These are phyloP conservation scores for Hyposoter dolosus DNA, from an alignment of 2,888 invertebrate genomes.

Conservation along the genomic window DNA sequence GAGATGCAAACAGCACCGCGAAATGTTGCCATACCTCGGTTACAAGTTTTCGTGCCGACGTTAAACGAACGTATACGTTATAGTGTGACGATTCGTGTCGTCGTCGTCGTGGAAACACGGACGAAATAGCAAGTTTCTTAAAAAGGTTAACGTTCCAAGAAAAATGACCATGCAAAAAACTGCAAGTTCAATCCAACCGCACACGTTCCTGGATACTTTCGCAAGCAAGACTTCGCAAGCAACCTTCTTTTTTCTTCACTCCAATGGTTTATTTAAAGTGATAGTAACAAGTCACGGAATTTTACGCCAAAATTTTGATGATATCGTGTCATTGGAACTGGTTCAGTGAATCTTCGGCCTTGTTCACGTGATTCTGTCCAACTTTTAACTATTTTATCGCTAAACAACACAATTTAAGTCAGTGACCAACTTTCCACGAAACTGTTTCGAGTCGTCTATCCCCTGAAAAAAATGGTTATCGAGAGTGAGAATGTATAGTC, in stretches of 20 bases:
- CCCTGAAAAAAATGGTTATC: too few species aligned
- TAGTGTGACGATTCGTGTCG: not conserved
- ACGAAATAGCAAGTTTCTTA: not conserved
- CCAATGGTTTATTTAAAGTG: not conserved
- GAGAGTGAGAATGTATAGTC: too few species aligned
- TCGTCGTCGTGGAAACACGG: not conserved
- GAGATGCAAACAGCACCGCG: not conserved
- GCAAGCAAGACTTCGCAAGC: not conserved
- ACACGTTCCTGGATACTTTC: not conserved
- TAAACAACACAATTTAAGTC: too few species aligned
- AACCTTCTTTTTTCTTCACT: not conserved
- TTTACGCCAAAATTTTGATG: not conserved
- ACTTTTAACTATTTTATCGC: not conserved
- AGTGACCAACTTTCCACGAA: too few species aligned
- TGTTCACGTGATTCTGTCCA: not conserved
- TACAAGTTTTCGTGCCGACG: not conserved
- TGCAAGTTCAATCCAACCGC: too few species aligned
- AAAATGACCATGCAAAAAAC: not conserved
- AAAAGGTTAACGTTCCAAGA: not conserved
- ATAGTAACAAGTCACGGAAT: not conserved
- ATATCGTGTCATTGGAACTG: not conserved
- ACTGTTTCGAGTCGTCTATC: too few species aligned
- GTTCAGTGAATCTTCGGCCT: not conserved
- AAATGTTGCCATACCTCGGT: not conserved
- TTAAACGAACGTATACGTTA: conserved; percentile 1